Percentiles rank a stretch among this genome's conserved stretches.
These are phyloP conservation scores for Heliothis subflexa DNA, from an alignment of 1,140 invertebrate species.

Conservation along the genomic window DNA sequence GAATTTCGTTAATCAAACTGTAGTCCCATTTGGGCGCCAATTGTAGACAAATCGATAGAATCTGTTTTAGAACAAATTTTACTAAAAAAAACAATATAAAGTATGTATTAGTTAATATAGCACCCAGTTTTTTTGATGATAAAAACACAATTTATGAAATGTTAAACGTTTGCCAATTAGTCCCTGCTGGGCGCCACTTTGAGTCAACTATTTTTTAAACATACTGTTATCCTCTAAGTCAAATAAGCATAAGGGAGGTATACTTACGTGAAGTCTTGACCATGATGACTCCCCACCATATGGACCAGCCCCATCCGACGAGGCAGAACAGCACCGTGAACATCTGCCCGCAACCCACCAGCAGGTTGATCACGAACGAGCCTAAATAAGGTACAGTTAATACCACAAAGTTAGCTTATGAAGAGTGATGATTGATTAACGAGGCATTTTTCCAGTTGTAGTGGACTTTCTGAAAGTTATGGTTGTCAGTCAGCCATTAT, in stretches of 20 bases:
- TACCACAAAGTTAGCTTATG: too few species aligned
- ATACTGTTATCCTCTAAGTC: too few species aligned
- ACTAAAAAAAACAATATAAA: too few species aligned
- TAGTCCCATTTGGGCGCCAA: slow-evolving; percentile 1
- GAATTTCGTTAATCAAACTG: neutral
- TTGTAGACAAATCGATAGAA: neutral
- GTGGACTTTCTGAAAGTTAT: too few species aligned
- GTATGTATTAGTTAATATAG: too few species aligned
- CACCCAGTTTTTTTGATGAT: too few species aligned
- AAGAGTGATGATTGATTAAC: too few species aligned
- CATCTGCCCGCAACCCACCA: slow-evolving; percentile 94
- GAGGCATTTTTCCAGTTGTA: too few species aligned
- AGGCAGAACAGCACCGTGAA: slow-evolving; percentile 98
- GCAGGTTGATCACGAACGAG: slow-evolving; percentile 92
- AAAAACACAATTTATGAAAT: too few species aligned
- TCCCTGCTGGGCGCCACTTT: slow-evolving; percentile 11
- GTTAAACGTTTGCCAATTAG: neutral
- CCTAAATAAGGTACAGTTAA: slow-evolving; percentile 60
- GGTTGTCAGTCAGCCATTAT: too few species aligned
- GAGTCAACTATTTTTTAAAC: neutral
- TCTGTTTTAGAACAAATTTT: too few species aligned
- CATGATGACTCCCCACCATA: slow-evolving; percentile 98
- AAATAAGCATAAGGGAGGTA: neutral
- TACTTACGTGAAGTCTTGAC: slow-evolving; percentile 79
- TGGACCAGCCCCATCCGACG: slow-evolving; percentile 98